Percentiles rank a stretch among this genome's conserved stretches.
phyloP scores from a whole-genome alignment of 1,140 invertebrate genomes.

The Conus ventricosus region DNA sequence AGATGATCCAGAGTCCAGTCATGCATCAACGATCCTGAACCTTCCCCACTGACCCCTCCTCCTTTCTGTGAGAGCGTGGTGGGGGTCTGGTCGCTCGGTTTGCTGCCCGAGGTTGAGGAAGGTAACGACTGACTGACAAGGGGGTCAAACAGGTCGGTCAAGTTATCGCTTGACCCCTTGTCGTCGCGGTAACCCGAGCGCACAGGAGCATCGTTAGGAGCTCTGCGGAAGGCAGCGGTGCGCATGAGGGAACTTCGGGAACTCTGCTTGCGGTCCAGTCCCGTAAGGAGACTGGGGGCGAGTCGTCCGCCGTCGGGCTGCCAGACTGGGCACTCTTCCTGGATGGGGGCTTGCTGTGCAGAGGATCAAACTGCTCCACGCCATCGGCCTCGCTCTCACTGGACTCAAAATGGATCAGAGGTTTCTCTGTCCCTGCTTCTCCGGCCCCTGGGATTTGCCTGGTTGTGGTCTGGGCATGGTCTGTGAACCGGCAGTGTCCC shows the following conservation, averaged over 20 bases:
- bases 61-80: neutral
- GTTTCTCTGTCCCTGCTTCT: neutral
- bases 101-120: neutral
- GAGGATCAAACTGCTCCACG: constrained; percentile 31
- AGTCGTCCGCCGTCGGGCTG: no score
- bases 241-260: constrained; percentile 30
- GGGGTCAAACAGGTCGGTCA: constrained; percentile 30
- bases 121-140: neutral
- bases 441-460: neutral
- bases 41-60: neutral
- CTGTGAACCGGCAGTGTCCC: neutral
- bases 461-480: neutral
- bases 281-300: neutral
- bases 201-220: neutral
- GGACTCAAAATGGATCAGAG: constrained; percentile 28
- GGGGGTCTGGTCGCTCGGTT: neutral
- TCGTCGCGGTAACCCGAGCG: constrained; percentile 17
- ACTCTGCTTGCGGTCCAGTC: constrained; percentile 6
- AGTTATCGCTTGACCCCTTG: neutral
- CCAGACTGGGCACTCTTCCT: neutral
- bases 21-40: constrained; percentile 17
- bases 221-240: neutral
- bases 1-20: constrained; percentile 30
- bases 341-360: neutral
- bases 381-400: constrained; percentile 27